A percentile compares a stretch with the other conserved stretches of the same genome.
phyloP scores from a whole-genome alignment of 2,888 invertebrate genomes.

The Nephrocerus scutellatus region DNA sequence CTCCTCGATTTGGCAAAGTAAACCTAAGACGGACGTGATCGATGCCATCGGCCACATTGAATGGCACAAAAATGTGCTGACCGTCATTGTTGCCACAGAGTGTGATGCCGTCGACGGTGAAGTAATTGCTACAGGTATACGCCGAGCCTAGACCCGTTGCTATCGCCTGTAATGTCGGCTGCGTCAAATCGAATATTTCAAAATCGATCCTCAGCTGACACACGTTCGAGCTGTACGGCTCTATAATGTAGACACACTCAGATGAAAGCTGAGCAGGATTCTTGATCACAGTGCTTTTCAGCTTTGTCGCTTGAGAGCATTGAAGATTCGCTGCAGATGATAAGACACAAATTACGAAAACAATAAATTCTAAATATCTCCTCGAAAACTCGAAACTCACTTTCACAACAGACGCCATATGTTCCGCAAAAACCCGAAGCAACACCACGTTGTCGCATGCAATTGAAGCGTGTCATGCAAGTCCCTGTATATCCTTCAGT shows the following conservation, averaged over 20 bases:
- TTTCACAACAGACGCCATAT: slow-evolving; percentile 44
- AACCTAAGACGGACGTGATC: slow-evolving; percentile 47
- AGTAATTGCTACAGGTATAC: slow-evolving; percentile 31
- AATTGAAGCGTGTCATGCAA: slow-evolving; percentile 41
- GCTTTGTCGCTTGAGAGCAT: slow-evolving; percentile 33
- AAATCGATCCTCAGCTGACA: slow-evolving; percentile 44
- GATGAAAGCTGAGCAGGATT: slow-evolving; percentile 29
- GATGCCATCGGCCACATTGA: slow-evolving; percentile 35
- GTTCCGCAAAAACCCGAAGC: slow-evolving; percentile 41
- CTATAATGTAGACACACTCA: slow-evolving; percentile 37
- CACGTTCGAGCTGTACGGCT: slow-evolving; percentile 37
- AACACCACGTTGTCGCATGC: slow-evolving; percentile 37
- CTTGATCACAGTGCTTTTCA: slow-evolving; percentile 40
- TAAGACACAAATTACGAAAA: background rate
- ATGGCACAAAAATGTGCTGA: slow-evolving; percentile 51
- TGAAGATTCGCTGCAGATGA: slow-evolving; percentile 35
- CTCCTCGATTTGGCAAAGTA: slow-evolving; percentile 46
- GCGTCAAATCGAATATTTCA: slow-evolving; percentile 33
- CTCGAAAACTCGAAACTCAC: slow-evolving; percentile 26
- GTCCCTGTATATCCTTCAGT: slow-evolving; percentile 36
- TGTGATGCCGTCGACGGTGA: slow-evolving; percentile 32
- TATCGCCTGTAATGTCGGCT: slow-evolving; percentile 21
- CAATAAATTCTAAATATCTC: background rate
- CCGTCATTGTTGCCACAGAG: slow-evolving; percentile 59
- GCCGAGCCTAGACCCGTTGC: slow-evolving; percentile 12